Base-by-base conservation (phyloP, 2,797 vertebrate species). In the Ceryle rudis region DNA sequence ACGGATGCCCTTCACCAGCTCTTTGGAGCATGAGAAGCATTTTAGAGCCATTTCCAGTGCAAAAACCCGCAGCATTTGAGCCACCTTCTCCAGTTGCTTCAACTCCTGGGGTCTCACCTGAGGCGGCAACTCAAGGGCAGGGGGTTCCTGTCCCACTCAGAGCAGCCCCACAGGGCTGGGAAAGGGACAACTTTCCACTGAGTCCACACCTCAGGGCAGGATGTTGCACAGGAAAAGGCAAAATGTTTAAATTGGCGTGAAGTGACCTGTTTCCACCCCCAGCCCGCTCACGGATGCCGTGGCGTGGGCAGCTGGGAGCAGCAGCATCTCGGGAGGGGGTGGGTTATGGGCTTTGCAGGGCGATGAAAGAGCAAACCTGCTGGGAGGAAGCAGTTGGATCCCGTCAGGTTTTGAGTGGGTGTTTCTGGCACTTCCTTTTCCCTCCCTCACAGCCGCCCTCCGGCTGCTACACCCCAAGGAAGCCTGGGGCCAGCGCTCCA, bases 1-100 rank as follows among this genome's bases (percentile, higher is more conserved):
- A 1, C 0, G 1, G 70, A 17, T 5, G 4, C 8, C 14, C 33
- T 41, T 19, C 13, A 3, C 25, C 60, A 39, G 67, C 22, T 65
- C 51, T 61, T 11, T 52, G 58, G 62, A 86, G 14, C 21, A 28
- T 0, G 1, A 62, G 70, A 65, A 57, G 13, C 28, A 46, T 39
- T 75, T 74, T 16, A 7, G 33, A 44, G 41, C 31, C 14, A 9
- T 33, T 72, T 49, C 61, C 60, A 79, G 58, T 1, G 16, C 8
- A 37, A 47, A 2, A 19, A 19, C 37, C 23, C 3, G 0, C 2
- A 5, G 41, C 0, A 1, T 31, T 47, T 1, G 0, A 85, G 64
- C 54, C 0, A 0, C 60, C 54, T 39, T 35, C 35, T 62, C 29
- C 0, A 0, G 0, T 22, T 42, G 11, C n/a, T 80, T 57, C 60